A percentile compares a stretch with the other conserved stretches of the same genome.
phyloP scores from a whole-genome alignment of 2,797 vertebrate species.

The Liasis olivaceus region DNA sequence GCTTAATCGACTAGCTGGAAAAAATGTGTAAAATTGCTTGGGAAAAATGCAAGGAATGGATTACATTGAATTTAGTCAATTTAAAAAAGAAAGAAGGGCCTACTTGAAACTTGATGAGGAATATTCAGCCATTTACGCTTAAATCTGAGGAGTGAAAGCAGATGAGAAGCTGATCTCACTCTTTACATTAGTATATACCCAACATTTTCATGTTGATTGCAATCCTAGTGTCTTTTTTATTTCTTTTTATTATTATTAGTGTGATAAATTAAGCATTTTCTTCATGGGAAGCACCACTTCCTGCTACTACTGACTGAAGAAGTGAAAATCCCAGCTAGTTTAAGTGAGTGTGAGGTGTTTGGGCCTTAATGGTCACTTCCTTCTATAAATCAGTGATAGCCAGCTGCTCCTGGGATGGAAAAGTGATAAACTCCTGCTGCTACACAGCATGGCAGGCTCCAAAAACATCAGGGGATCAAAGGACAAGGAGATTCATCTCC shows the following conservation, averaged over 20 bases:
- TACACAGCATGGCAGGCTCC: constrained; percentile 74
- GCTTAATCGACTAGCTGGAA: neutral
- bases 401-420: constrained; percentile 72
- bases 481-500: constrained; percentile 71
- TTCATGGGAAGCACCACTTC: neutral
- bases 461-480: constrained; percentile 79
- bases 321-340: constrained; percentile 59
- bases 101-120: neutral
- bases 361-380: constrained; percentile 70
- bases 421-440: constrained; percentile 73
- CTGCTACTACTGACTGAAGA: neutral
- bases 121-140: neutral
- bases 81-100: neutral
- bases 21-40: neutral
- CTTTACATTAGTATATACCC: neutral
- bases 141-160: neutral
- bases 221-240: neutral
- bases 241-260: neutral
- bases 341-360: constrained; percentile 56
- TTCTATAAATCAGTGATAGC: constrained; percentile 73
- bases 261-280: neutral
- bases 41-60: neutral
- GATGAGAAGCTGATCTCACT: neutral
- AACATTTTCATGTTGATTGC: neutral
- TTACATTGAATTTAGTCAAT: neutral